Evolutionary conservation across 1,140 invertebrate species (phyloP).

Genomic region (Aphelenchoides avenae): DNA sequence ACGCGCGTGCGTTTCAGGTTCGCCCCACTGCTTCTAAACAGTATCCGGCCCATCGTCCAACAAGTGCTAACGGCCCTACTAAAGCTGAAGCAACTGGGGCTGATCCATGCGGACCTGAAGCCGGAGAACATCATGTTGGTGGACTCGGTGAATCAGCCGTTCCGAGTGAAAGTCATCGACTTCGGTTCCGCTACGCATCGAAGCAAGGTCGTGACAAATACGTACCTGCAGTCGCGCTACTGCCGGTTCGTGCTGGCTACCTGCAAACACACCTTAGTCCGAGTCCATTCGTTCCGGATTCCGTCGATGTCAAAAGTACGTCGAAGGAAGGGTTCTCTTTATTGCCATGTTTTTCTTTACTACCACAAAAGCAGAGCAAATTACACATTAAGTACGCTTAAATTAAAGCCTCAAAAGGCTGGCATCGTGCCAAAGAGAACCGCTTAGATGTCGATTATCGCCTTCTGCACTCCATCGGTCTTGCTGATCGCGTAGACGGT

Average conservation of each 20-base stretch:
- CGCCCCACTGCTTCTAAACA: slow-evolving; percentile 78
- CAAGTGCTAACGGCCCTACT: slow-evolving; percentile 95
- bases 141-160: slow-evolving; percentile 91
- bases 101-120: slow-evolving; percentile 98
- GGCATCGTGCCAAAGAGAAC: too few species aligned
- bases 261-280: too few species aligned
- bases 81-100: slow-evolving; percentile 94
- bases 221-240: slow-evolving; percentile 96
- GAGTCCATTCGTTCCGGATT: too few species aligned
- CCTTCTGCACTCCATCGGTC: too few species aligned
- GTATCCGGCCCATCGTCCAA: slow-evolving; percentile 94
- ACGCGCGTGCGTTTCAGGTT: slow-evolving; percentile 68
- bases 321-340: too few species aligned
- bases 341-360: too few species aligned
- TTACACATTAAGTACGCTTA: too few species aligned
- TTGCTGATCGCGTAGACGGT: too few species aligned
- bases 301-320: too few species aligned
- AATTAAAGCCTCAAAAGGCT: too few species aligned
- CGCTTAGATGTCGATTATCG: too few species aligned
- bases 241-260: slow-evolving; percentile 67
- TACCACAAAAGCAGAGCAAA: too few species aligned
- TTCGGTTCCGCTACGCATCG: slow-evolving; percentile 98
- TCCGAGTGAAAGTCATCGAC: slow-evolving; percentile 86
- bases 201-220: slow-evolving; percentile 97
- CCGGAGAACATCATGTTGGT: slow-evolving; percentile 99